These are phyloP conservation scores for Silurus aristotelis DNA, from an alignment of 2,797 vertebrate species.

Conservation along the genomic window DNA sequence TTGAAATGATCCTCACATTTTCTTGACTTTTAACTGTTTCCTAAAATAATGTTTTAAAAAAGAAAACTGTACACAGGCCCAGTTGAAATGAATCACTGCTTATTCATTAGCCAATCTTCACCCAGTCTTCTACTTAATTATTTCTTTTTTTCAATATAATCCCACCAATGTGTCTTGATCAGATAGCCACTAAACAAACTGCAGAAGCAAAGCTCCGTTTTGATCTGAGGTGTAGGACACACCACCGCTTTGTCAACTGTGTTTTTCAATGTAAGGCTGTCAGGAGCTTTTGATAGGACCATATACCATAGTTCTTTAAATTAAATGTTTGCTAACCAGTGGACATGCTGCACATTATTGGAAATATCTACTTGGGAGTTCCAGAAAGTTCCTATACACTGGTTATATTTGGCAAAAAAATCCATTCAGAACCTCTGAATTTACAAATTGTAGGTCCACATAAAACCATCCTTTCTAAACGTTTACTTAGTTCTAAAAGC, in stretches of 20 bases:
- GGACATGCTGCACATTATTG: background rate
- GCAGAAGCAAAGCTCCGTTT: background rate
- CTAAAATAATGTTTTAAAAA: background rate
- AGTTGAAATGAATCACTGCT: background rate
- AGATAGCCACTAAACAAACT: background rate
- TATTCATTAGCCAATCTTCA: background rate
- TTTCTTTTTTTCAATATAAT: background rate
- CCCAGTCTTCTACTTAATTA: too few species aligned
- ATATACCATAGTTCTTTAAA: background rate
- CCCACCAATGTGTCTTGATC: background rate
- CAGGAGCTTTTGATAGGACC: background rate
- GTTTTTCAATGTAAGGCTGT: background rate
- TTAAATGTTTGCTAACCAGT: background rate
- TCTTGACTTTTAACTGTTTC: background rate
- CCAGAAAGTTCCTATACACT: background rate
- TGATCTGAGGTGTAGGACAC: constrained; percentile 9
- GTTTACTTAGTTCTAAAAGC: background rate
- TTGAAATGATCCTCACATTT: background rate
- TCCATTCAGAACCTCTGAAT: background rate
- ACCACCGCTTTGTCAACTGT: background rate
- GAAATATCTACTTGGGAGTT: background rate
- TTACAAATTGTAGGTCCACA: background rate
- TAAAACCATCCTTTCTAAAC: background rate
- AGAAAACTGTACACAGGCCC: background rate
- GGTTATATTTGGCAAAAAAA: background rate